Conservation (phyloP, 2,797 vertebrate species). For the Anableps anableps region DNA sequence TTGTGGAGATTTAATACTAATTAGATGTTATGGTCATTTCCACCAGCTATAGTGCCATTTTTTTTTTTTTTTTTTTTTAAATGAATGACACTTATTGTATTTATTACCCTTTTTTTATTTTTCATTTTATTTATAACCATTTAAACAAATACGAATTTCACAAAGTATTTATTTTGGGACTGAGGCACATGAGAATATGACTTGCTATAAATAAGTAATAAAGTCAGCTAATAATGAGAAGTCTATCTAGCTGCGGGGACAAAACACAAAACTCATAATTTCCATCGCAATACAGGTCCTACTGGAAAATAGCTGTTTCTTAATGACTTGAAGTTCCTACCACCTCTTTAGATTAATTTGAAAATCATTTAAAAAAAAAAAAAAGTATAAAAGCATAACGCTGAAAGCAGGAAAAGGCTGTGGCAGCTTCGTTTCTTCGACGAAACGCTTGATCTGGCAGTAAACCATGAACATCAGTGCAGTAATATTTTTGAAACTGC, state of each 20-base stretch:
- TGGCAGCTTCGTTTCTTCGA: not conserved
- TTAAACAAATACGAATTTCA: not conserved
- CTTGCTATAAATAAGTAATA: too few relatives aligned
- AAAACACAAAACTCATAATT: not conserved
- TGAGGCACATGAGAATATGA: not conserved
- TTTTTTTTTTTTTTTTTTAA: too few relatives aligned
- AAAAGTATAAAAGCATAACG: not conserved
- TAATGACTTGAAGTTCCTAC: too few relatives aligned
- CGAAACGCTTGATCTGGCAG: not conserved
- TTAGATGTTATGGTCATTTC: too few relatives aligned
- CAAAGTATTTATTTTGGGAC: not conserved
- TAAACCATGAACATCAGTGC: not conserved
- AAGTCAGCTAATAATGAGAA: too few relatives aligned
- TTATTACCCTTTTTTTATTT: too few relatives aligned
- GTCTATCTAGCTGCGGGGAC: too few relatives aligned
- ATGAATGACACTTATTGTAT: too few relatives aligned
- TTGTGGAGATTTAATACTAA: too few relatives aligned
- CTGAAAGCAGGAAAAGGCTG: not conserved
- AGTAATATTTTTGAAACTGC: not conserved
- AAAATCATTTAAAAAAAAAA: not conserved
- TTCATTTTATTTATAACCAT: not conserved
- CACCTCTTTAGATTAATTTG: not conserved
- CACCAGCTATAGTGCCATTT: too few relatives aligned
- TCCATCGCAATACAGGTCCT: not conserved
- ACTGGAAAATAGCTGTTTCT: too few relatives aligned